These are phyloP conservation scores for Epicampocera succincta DNA, from an alignment of 2,888 invertebrate genomes.

Conservation along the genomic window DNA sequence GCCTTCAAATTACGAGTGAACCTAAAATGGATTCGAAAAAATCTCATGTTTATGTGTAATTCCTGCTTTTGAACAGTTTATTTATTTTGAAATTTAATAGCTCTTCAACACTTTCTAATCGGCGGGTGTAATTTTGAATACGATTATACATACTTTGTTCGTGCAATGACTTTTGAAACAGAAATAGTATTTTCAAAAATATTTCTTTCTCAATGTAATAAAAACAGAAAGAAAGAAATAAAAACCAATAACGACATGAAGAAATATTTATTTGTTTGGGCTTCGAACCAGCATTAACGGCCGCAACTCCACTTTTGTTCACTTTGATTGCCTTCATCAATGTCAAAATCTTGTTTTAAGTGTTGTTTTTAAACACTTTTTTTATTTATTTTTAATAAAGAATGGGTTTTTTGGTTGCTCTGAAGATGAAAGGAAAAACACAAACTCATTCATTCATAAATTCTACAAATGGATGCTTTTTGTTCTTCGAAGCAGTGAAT, in stretches of 20 bases:
- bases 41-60: slow-evolving; percentile 15
- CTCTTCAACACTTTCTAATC: slow-evolving; percentile 61
- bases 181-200: slow-evolving; percentile 41
- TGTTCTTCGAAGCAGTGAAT: slow-evolving; percentile 26
- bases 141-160: slow-evolving; percentile 1
- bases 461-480: slow-evolving; percentile 4
- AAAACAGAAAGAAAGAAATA: slow-evolving; percentile 45
- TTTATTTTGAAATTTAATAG: slow-evolving; percentile 67
- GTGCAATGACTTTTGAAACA: slow-evolving; percentile 22
- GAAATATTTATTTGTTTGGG: slow-evolving; percentile 15
- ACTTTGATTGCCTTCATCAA: slow-evolving; percentile 66
- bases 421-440: slow-evolving; percentile 25
- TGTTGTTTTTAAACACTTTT: slow-evolving; percentile 59
- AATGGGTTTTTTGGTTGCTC: slow-evolving; percentile 22
- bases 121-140: slow-evolving; percentile 50
- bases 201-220: slow-evolving; percentile 25
- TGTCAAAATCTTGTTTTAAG: slow-evolving; percentile 57
- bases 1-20: slow-evolving; percentile 48
- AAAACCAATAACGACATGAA: slow-evolving; percentile 20
- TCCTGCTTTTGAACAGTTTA: slow-evolving; percentile 36
- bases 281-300: neutral
- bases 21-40: neutral
- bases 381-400: slow-evolving; percentile 13
- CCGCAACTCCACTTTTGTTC: slow-evolving; percentile 31
- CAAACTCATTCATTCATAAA: slow-evolving; percentile 26